Base-by-base conservation (phyloP, 1,140 invertebrate genomes). In the Drosophila murphyi region DNA sequence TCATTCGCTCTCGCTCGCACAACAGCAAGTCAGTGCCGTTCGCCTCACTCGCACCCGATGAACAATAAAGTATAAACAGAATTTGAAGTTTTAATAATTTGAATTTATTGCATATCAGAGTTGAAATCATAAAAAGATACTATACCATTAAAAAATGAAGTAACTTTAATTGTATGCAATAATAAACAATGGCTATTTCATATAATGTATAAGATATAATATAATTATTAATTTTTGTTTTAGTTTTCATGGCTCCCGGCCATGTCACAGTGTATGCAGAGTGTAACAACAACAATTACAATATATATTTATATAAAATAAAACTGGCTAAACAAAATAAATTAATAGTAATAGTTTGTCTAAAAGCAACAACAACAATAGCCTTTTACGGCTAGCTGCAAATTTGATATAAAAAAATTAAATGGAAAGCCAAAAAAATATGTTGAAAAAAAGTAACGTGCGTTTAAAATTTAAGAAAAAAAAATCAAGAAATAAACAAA, bases 231-330 rank as follows among this genome's bases (percentile, higher is more conserved):
- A 28, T 43, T 61, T 50, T 39, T 52, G n/a, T 31, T 70, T 28
- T n/a, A 31, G 45, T 61, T 74, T 79, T 62, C 61, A 83, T 76
- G 69, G 62, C 80, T 34, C 80, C 76, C 28, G 78, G 80, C 79
- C 78, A 81, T 75, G 62, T 82, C 72, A 74, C 82, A 80, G 80
- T 51, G 35, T 62, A 12, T 51, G 47, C 56, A 57, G 55, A 62
- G 29, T 56, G 20, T 51, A 73, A 72, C 51, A 79, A 76, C 72
- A 80, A 77, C 59, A 80, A 63, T 62, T 43, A 71, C 59, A 69
- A 32, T 65, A 12, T 47, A 32, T 65, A 6, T 34, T 8, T 55
- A 12, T 35, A 35, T 67, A 28, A 41, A 55, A 32, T 37, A 50
- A 54, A 32, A 48, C n/a, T 3, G 39, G 20, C 20, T 43, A 20